Evolutionary conservation across 2,113 vertebrate species (phyloP), one percentile per base, ranked within the genome.

Genomic region (Tragelaphus buxtoni): DNA sequence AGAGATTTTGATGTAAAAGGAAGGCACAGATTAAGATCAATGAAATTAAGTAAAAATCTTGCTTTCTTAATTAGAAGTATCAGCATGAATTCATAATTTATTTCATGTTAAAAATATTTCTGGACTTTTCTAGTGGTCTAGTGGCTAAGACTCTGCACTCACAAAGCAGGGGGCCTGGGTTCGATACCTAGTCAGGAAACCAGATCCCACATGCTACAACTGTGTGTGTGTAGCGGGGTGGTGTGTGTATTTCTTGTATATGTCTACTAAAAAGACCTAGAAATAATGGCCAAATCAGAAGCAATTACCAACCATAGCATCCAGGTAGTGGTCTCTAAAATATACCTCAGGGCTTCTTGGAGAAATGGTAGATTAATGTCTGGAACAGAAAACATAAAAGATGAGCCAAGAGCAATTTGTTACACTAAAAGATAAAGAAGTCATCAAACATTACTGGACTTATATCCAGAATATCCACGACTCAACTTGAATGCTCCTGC

Each of bases 271-370:
- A 93, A 93, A 92, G 17, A 88, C 17, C 39, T 85, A 84, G 22
- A 94, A 97, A 80, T 58, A 95, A 95, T 47, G 8, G 77, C n/a
- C 20, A 45, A 94, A 76, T 7, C 45, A 80, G 47, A 94, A 89
- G 12, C 2, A 55, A 55, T 89, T 85, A 39, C 17, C 32, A 79
- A 35, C 30, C 20, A 32, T 51, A 80, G 77, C 14, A 80, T 12
- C 47, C 55, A 81, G 6, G 4, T 51, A 94, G 11, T 28, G 7
- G 26, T 39, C 55, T 96, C 88, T 91, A 61, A 88, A 72, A 47
- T 74, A 47, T 63, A 91, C 4, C 45, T 84, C 91, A 85, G 83
- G 55, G 9, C 20, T 93, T 45, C 74, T 51, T 82, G 5, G 42
- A 89, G 55, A 65, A 55, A 58, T 76, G 24, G 28, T 20, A 84